Evolutionary conservation across 2,888 invertebrate species (phyloP).

Genomic region (Synanthedon tipuliformis): DNA sequence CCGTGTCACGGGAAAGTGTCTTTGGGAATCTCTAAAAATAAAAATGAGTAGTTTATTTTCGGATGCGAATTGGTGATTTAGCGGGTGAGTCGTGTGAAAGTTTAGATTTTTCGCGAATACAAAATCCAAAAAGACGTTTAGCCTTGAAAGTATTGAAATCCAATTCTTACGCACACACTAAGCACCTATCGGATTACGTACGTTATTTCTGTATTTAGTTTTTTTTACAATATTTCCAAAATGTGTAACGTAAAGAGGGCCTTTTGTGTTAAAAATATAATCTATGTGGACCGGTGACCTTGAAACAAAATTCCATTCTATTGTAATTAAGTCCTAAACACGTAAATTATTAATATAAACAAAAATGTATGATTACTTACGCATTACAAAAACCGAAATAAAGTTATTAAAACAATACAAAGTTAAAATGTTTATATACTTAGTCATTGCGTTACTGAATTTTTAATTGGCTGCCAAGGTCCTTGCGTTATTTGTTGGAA

Average conservation of each 20-base stretch:
- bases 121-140: conserved; percentile 20
- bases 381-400: background rate
- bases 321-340: background rate
- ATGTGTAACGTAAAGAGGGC: background rate
- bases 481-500: too few species aligned
- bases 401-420: too few species aligned
- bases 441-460: too few species aligned
- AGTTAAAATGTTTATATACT: too few species aligned
- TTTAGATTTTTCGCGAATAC: conserved; percentile 29
- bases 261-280: background rate
- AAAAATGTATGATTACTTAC: background rate
- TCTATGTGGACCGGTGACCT: background rate
- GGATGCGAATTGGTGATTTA: conserved; percentile 57
- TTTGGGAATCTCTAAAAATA: conserved; percentile 53
- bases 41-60: conserved; percentile 47
- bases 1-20: conserved; percentile 44
- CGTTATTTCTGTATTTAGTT: conserved; percentile 5
- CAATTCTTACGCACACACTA: conserved; percentile 11
- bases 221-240: background rate
- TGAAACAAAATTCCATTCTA: background rate
- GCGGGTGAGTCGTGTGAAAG: conserved; percentile 56
- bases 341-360: too few species aligned
- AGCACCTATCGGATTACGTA: conserved; percentile 19
- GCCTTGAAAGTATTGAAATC: conserved; percentile 31
- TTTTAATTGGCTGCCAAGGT: too few species aligned